Percentiles rank a stretch among this genome's conserved stretches.
Conservation (phyloP, 2,797 vertebrate species). For the Eulemur coronatus region DNA sequence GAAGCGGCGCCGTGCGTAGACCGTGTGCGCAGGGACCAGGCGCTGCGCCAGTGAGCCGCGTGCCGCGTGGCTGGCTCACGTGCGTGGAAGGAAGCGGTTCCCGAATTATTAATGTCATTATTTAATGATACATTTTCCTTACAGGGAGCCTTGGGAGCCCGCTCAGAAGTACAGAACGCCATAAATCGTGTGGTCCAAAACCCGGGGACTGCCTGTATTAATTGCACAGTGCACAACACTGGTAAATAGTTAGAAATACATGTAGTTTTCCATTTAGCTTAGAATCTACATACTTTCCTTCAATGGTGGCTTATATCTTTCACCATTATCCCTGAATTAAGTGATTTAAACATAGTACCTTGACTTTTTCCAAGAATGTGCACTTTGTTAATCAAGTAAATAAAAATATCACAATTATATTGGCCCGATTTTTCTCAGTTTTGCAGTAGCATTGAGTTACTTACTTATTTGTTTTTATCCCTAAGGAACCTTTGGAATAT, state of each 20-base stretch:
- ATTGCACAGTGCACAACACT: background rate
- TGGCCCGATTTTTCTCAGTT: background rate
- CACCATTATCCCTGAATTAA: background rate
- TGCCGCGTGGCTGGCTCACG: accelerated
- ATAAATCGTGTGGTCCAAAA: too few species aligned
- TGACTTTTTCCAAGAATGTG: background rate
- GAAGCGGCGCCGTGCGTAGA: too few species aligned
- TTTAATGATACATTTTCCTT: too few species aligned
- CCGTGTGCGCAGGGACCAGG: too few species aligned
- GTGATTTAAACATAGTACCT: background rate
- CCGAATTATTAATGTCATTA: too few species aligned
- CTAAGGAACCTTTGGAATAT: background rate
- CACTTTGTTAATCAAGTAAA: background rate
- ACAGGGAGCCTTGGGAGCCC: too few species aligned
- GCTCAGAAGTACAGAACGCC: too few species aligned
- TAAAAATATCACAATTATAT: background rate
- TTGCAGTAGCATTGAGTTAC: background rate
- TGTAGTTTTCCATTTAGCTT: background rate
- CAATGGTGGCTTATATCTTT: background rate
- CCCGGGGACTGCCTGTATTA: background rate
- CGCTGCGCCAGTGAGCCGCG: too few species aligned
- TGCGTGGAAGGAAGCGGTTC: background rate
- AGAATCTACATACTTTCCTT: background rate
- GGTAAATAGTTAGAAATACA: background rate
- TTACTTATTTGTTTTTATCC: background rate